Conservation (phyloP, 2,113 vertebrate species). For the Ranitomeya imitator region DNA sequence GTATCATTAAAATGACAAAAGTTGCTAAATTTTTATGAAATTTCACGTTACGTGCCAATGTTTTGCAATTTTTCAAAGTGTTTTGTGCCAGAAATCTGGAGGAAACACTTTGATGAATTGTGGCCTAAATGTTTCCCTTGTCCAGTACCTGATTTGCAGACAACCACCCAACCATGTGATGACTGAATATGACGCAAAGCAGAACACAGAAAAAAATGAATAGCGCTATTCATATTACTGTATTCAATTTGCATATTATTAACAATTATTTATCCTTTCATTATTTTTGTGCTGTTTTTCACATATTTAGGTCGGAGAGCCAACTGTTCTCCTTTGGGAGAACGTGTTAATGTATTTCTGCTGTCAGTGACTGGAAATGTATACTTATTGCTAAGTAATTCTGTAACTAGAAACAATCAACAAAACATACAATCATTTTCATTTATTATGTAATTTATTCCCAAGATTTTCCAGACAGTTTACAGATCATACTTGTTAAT, state of each 20-base stretch:
- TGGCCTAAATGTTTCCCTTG: neutral
- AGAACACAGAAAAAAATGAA: neutral
- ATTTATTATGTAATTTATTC: constrained; percentile 29
- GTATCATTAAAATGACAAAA: too few relatives aligned
- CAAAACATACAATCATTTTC: neutral
- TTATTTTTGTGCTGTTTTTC: constrained; percentile 1
- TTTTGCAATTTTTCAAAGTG: too few relatives aligned
- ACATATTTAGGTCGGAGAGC: neutral
- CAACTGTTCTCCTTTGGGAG: constrained; percentile 28
- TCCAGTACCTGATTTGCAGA: neutral
- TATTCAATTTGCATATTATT: constrained; percentile 13
- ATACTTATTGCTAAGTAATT: constrained; percentile 26
- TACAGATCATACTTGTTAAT: constrained; percentile 34
- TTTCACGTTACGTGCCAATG: too few relatives aligned
- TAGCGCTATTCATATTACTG: neutral
- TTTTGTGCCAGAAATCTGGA: too few relatives aligned
- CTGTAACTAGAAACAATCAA: constrained; percentile 16
- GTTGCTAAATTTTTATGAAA: too few relatives aligned
- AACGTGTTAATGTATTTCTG: constrained; percentile 19
- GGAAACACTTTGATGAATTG: too few relatives aligned
- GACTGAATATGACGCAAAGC: neutral
- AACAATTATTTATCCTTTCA: constrained; percentile 32
- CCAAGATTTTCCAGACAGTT: constrained; percentile 4
- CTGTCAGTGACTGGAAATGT: neutral
- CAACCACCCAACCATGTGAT: neutral